Base-by-base conservation (phyloP, 2,888 invertebrate genomes). In the Cephus rjabovi region DNA sequence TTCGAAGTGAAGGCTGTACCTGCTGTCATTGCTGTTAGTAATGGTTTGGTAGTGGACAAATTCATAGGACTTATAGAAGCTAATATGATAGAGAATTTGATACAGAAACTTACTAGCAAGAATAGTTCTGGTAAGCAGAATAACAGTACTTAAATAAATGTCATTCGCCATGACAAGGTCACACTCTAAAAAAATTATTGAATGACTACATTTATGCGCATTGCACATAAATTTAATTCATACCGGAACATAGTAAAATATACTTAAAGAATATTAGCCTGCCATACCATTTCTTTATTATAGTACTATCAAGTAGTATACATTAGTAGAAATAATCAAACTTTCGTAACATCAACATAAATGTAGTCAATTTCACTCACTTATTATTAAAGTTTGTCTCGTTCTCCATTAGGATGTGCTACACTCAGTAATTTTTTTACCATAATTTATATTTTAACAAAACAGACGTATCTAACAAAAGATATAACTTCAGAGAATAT, bases 61-160 rank as follows among this genome's bases (percentile, higher is more conserved):
- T 97, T 97, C 90, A 96, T 97, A 83, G 97, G 97, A 0, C 91
- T 97, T n/a, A 96, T 96, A 0, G 96, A 97, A 89, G 94, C 95
- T 0, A 94, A 95, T 85, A 96, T 96, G 94, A 97, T 97, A 88
- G 96, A 96, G 78, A 94, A 94, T 79, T 93, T 97, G 81, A 96
- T 97, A 88, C 94, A 94, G 81, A 95, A 95, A 87, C 87, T 71
- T 11, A 74, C 35, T 37, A 80, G 69, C 30, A 69, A 71, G 3
- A 69, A 3, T 31, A 73, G 68, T 31, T 75, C 75, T 15, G 35
- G 23, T 34, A 70, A 74, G n/a, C 34, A 73, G 31, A 34, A 77
- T 73, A 77, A 76, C 33, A 77, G 74, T 77, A 76, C 33, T 74
- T 79, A 79, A 74, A 40, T 23, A 4, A 56, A 56, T 56, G 23